Percentiles rank a stretch among this genome's conserved stretches.
These are phyloP conservation scores for Yasuhikotakia modesta DNA, from an alignment of 2,797 vertebrate genomes.

Conservation along the genomic window DNA sequence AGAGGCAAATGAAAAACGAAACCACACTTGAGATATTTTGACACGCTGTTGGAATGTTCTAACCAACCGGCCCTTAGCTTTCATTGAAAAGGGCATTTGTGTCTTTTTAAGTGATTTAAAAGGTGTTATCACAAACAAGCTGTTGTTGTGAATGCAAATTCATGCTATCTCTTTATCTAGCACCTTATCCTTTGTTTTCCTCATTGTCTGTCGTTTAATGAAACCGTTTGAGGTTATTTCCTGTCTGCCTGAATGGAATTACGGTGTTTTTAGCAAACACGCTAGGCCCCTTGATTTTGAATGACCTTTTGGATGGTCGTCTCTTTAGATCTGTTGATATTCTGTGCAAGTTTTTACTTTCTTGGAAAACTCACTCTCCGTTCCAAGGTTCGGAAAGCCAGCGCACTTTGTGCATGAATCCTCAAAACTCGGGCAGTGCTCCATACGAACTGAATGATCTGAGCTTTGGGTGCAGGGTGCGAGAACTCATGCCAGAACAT, in stretches of 20 bases:
- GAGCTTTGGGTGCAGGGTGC: slow-evolving; percentile 33
- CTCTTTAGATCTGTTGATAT: slow-evolving; percentile 13
- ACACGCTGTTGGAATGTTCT: neutral
- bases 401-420: slow-evolving; percentile 37
- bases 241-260: neutral
- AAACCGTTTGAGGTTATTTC: slow-evolving; percentile 40
- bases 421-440: slow-evolving; percentile 45
- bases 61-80: neutral
- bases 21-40: neutral
- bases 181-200: slow-evolving; percentile 1
- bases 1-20: neutral
- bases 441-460: slow-evolving; percentile 40
- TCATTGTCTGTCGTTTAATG: slow-evolving; percentile 13
- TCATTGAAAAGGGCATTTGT: slow-evolving; percentile 7
- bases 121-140: neutral
- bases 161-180: neutral
- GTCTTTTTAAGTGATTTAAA: slow-evolving; percentile 1
- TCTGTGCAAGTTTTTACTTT: slow-evolving; percentile 23
- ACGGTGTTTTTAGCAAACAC: slow-evolving; percentile 7
- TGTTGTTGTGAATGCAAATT: slow-evolving; percentile 8
- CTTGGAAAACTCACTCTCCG: slow-evolving; percentile 39
- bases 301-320: neutral
- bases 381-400: slow-evolving; percentile 12
- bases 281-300: slow-evolving; percentile 11
- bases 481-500: slow-evolving; percentile 42